phyloP scores from a whole-genome alignment of 37 sponge, comb jelly and placozoan genomes.

The Theonella swinhoei region DNA sequence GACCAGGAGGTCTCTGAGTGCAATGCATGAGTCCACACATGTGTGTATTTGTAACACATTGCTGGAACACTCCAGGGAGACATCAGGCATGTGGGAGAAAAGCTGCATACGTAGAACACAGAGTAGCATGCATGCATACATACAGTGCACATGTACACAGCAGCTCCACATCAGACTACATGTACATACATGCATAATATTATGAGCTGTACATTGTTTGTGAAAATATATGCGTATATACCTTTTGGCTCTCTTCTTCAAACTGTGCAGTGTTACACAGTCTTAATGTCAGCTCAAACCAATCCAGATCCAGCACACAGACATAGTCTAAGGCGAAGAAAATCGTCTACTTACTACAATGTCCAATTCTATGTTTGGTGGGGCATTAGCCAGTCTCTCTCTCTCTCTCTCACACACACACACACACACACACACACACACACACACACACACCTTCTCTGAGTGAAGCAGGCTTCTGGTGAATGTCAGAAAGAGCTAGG shows the following conservation, averaged over 20 bases:
- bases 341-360: background rate
- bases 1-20: slow-evolving; percentile 83
- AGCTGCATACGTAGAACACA: slow-evolving; percentile 15
- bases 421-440: slow-evolving; percentile 19
- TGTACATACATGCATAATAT: no score
- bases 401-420: background rate
- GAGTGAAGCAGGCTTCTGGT: background rate
- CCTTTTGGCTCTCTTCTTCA: slow-evolving; percentile 34
- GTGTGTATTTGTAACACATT: slow-evolving; percentile 73
- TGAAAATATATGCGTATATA: no score
- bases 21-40: slow-evolving; percentile 90
- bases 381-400: no score
- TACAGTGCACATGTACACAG: no score
- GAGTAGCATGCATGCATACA: background rate
- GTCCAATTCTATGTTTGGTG: background rate
- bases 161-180: no score
- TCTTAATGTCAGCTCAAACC: slow-evolving; percentile 66
- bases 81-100: slow-evolving; percentile 42
- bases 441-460: slow-evolving; percentile 5
- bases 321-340: slow-evolving; percentile 66
- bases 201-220: no score
- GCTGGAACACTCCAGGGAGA: slow-evolving; percentile 75
- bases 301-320: slow-evolving; percentile 85
- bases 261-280: slow-evolving; percentile 45
- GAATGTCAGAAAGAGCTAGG: slow-evolving; percentile 43